Conservation (phyloP, 2,113 vertebrate genomes). For the Anolis sagrei region DNA sequence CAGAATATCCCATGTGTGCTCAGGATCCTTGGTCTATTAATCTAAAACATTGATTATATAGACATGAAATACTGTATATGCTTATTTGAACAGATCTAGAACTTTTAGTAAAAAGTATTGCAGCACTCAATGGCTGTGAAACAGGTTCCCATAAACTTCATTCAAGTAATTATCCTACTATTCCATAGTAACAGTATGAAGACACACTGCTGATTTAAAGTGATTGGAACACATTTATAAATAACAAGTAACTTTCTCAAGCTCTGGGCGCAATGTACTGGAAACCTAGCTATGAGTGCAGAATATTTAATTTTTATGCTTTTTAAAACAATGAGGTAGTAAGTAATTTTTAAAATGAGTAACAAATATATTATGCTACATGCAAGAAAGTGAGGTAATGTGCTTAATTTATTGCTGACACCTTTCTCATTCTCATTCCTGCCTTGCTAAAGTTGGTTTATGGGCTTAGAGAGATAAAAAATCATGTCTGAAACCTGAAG, state of each 20-base stretch:
- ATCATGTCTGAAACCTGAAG: slow-evolving; percentile 10
- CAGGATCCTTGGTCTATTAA: no score
- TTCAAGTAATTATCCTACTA: no score
- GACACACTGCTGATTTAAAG: no score
- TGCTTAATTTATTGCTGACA: slow-evolving; percentile 24
- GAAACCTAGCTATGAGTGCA: not conserved
- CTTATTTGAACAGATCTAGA: no score
- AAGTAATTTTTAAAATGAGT: not conserved
- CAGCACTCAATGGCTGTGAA: no score
- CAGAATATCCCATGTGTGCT: no score
- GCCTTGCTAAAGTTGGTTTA: slow-evolving; percentile 21
- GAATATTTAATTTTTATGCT: not conserved
- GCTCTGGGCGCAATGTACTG: not conserved
- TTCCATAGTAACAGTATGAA: no score
- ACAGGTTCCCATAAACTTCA: no score
- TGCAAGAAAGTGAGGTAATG: slow-evolving; percentile 21
- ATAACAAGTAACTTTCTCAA: not conserved
- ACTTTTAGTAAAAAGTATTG: no score
- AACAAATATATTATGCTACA: slow-evolving; percentile 20
- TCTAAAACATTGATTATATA: no score
- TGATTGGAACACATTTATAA: no score
- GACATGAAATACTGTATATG: no score
- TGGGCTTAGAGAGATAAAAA: slow-evolving; percentile 14
- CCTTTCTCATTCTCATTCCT: slow-evolving; percentile 19
- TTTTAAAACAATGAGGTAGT: not conserved